These are phyloP conservation scores for Xylota sylvarum DNA, from an alignment of 2,888 invertebrate genomes.

Conservation along the genomic window DNA sequence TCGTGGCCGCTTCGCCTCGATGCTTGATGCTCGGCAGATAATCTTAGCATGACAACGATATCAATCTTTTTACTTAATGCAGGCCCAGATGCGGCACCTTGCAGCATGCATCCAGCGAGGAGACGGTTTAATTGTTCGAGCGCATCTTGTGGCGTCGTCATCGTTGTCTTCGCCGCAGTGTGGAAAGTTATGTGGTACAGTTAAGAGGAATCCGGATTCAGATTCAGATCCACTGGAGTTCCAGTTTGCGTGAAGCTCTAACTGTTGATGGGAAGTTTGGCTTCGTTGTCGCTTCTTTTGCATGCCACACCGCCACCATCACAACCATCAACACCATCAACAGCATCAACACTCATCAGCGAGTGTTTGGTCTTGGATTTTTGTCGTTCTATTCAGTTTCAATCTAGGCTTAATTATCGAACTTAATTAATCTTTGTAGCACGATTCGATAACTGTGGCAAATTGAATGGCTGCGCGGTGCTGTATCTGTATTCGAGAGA, in stretches of 20 bases:
- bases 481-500: constrained; percentile 79
- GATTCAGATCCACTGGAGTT: constrained; percentile 53
- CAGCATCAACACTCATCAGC: not conserved
- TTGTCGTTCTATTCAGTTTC: constrained; percentile 1
- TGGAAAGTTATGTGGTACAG: constrained; percentile 57
- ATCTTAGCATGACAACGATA: constrained; percentile 70
- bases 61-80: constrained; percentile 70
- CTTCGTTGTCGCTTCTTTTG: constrained; percentile 23
- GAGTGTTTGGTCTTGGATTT: not conserved
- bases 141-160: constrained; percentile 55
- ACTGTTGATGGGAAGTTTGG: constrained; percentile 48
- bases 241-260: constrained; percentile 55
- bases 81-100: constrained; percentile 57
- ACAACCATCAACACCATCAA: too few relatives aligned
- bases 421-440: constrained; percentile 81
- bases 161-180: not conserved
- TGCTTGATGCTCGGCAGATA: constrained; percentile 52
- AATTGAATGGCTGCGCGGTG: constrained; percentile 78
- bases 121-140: constrained; percentile 69
- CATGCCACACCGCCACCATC: constrained; percentile 33
- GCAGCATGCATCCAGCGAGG: constrained; percentile 41
- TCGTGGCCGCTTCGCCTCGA: constrained; percentile 49
- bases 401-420: constrained; percentile 82
- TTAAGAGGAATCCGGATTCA: constrained; percentile 65
- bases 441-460: constrained; percentile 77